phyloP scores from a whole-genome alignment of 2,113 vertebrate species.

The Malurus melanocephalus region DNA sequence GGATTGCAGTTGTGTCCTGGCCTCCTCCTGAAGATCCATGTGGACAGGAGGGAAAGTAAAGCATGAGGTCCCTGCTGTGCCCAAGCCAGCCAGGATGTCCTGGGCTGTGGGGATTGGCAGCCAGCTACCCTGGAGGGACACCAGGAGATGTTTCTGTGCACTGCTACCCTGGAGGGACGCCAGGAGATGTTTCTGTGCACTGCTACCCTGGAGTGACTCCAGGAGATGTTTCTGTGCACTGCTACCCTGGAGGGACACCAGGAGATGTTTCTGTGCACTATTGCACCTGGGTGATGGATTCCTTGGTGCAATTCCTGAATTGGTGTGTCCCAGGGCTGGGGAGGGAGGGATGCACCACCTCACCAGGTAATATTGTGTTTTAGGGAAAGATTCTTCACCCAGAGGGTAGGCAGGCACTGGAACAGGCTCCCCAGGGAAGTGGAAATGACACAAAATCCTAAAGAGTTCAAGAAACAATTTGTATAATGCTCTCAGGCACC shows the following conservation, averaged over 20 bases:
- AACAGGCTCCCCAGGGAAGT: neutral
- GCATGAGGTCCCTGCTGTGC: neutral
- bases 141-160: neutral
- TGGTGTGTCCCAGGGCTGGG: neutral
- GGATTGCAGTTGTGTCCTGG: neutral
- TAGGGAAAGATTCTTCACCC: neutral
- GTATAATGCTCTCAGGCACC: neutral
- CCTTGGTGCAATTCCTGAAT: fast-evolving
- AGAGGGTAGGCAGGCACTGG: neutral
- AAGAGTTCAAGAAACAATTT: neutral
- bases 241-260: neutral
- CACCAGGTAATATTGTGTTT: neutral
- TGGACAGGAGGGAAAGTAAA: neutral
- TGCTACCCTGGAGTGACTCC: too few species aligned
- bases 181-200: neutral
- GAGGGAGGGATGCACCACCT: neutral
- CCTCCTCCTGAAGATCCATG: neutral
- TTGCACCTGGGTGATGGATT: neutral
- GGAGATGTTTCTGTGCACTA: neutral
- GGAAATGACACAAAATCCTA: neutral
- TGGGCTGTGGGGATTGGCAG: neutral
- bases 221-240: too few species aligned
- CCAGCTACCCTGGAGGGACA: too few species aligned
- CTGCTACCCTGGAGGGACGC: too few species aligned
- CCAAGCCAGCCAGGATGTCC: neutral